phyloP scores from a whole-genome alignment of 2,797 vertebrate genomes.

The Xerus rutilus region DNA sequence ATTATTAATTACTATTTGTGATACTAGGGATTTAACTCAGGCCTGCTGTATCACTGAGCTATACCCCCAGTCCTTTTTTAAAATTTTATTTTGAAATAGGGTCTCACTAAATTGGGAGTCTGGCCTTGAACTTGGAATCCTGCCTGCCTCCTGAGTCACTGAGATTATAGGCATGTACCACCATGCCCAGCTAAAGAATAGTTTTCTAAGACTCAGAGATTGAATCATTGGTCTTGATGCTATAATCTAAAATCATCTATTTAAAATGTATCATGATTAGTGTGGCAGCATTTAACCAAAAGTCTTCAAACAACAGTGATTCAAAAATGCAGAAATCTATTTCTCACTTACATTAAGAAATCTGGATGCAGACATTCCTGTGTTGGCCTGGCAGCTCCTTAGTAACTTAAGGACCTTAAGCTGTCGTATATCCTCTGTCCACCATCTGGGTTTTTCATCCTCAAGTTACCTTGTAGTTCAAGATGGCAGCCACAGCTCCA shows the following conservation, averaged over 20 bases:
- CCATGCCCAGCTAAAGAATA: too few relatives aligned
- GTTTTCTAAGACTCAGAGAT: neutral
- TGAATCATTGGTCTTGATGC: neutral
- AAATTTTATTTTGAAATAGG: too few relatives aligned
- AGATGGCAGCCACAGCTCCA: neutral
- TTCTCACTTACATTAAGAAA: neutral
- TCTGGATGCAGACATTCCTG: neutral
- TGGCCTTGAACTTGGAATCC: too few relatives aligned
- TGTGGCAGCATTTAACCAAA: constrained; percentile 47
- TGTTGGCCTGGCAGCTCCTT: neutral
- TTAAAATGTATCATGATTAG: constrained; percentile 32
- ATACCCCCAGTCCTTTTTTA: too few relatives aligned
- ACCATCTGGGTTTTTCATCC: neutral
- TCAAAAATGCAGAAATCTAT: constrained; percentile 4
- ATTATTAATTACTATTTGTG: too few relatives aligned
- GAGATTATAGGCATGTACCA: too few relatives aligned
- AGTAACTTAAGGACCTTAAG: neutral
- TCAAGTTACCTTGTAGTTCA: neutral
- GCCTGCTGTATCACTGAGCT: too few relatives aligned
- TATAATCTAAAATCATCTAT: neutral
- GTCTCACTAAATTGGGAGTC: too few relatives aligned
- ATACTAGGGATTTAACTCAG: too few relatives aligned
- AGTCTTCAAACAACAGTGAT: neutral
- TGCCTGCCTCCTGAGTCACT: too few relatives aligned
- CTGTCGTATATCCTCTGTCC: neutral